Evolutionary conservation across 2,797 vertebrate genomes (phyloP).

Genomic region (Danio jaintianensis): DNA sequence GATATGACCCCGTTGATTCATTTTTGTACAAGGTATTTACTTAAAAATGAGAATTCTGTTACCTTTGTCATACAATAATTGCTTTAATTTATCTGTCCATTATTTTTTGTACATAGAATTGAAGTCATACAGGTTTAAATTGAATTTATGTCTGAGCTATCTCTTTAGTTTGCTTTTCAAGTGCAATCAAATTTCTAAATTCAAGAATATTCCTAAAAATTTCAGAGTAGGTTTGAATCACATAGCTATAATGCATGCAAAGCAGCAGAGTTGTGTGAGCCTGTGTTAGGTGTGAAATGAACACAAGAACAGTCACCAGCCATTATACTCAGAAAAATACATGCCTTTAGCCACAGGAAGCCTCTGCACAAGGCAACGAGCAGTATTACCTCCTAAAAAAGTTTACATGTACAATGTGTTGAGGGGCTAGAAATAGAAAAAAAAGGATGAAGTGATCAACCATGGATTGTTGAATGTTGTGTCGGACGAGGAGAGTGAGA

Average conservation of each 20-base stretch:
- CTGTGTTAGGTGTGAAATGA: conserved; percentile 59
- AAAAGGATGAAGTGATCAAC: neutral
- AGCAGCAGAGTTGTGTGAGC: conserved; percentile 2
- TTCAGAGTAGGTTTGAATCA: neutral
- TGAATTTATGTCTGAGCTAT: neutral
- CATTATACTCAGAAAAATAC: conserved; percentile 23
- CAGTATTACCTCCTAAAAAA: conserved; percentile 8
- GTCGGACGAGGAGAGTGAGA: conserved; percentile 1
- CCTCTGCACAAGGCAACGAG: conserved; percentile 8
- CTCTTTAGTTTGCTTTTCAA: neutral
- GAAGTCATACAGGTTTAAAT: neutral
- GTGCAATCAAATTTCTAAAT: too few species aligned
- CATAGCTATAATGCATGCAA: neutral
- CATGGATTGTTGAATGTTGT: neutral
- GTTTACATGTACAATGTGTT: neutral
- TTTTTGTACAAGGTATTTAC: too few species aligned
- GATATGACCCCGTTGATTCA: too few species aligned
- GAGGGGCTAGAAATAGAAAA: neutral
- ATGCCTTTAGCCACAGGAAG: conserved; percentile 23
- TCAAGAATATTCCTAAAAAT: neutral
- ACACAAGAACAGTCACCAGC: conserved; percentile 7
- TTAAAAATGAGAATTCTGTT: too few species aligned
- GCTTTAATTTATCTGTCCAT: too few species aligned
- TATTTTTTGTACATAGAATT: neutral
- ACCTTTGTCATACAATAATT: too few species aligned